phyloP scores from a whole-genome alignment of 2,888 invertebrate species.

The Ophraella communa region DNA sequence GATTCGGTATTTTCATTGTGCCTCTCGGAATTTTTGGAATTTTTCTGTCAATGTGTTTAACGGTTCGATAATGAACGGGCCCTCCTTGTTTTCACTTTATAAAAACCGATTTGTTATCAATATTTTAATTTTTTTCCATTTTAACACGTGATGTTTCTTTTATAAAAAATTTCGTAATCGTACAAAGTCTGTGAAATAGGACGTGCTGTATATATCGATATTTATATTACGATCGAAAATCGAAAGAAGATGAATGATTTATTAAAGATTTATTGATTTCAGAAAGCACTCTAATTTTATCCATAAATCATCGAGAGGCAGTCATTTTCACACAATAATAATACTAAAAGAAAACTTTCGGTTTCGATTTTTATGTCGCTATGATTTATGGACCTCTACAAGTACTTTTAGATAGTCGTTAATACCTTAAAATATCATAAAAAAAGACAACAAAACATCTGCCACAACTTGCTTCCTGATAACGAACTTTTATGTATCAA shows the following conservation, averaged over 20 bases:
- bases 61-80: conserved; percentile 17
- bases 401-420: background rate
- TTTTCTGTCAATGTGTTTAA: conserved; percentile 28
- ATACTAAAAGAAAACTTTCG: background rate
- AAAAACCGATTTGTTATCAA: background rate
- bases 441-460: background rate
- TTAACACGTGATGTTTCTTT: background rate
- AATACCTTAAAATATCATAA: background rate
- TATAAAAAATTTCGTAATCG: background rate
- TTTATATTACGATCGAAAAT: background rate
- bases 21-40: conserved; percentile 29
- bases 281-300: conserved; percentile 7
- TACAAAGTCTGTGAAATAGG: background rate
- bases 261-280: conserved; percentile 3
- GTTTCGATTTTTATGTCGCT: conserved; percentile 1
- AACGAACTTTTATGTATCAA: background rate
- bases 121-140: background rate
- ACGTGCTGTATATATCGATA: background rate
- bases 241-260: background rate
- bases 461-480: background rate
- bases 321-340: conserved; percentile 2
- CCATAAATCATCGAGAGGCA: conserved; percentile 5
- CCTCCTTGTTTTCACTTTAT: background rate
- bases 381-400: conserved; percentile 1
- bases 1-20: conserved; percentile 29